Evolutionary conservation across 2,797 vertebrate species (phyloP), one percentile per base, ranked within the genome.

Genomic region (Sebastes itinus): DNA sequence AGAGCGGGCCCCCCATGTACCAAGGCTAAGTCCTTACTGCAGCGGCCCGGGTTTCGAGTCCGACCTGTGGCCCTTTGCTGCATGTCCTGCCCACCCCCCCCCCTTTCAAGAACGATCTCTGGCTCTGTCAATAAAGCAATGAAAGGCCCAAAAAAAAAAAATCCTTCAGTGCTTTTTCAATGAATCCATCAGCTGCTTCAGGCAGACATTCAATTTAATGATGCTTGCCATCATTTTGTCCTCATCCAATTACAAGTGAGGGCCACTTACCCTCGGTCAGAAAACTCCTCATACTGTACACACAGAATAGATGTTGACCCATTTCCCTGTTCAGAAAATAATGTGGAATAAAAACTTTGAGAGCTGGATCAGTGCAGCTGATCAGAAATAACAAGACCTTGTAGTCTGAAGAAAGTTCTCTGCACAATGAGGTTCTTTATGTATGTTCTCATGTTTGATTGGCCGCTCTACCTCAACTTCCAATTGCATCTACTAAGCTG

Each of bases 321-420:
- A 16, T 68, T 73, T 77, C n/a, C 62, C 16, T 66, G 18, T 38
- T 72, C 25, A 52, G 30, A 20, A 65, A 38, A 67, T 59, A 22
- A 85, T 23, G 20, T 52, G 42, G 46, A 70, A 61, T 78, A 28
- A 79, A 67, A 79, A 67, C 52, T 54, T 61, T 22, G 65, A 68
- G 60, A 54, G 69, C 69, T 59, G 71, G 56, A 60, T 80, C 56
- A 62, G 58, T 56, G 67, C 76, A 66, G 54, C 46, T 42, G 28
- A 72, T 69, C 58, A 72, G 33, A 81, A 54, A 84, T 70, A 88
- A 89, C 68, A 32, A 85, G 79, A 38, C 1, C 3, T 5, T 9
- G 7, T 25, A n/a, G 32, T 32, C 52, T 67, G 25, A 72, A 55
- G 55, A 58, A 16, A 5, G 5, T 46, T 78, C 55, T 56, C n/a